These are phyloP conservation scores for Bombycilla garrulus DNA, from an alignment of 2,113 vertebrate genomes.

Conservation along the genomic window DNA sequence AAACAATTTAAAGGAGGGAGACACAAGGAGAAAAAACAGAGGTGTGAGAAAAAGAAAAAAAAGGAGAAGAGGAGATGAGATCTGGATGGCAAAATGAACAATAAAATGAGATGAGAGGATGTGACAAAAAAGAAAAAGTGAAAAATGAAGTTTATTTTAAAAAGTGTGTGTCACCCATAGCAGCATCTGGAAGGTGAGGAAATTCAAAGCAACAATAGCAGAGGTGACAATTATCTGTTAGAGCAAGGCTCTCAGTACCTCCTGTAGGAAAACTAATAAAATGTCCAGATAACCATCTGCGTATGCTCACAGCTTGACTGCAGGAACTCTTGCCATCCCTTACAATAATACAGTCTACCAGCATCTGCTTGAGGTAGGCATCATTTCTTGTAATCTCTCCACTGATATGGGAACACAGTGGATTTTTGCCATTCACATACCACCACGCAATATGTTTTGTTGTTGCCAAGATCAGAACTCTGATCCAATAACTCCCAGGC, in stretches of 20 bases:
- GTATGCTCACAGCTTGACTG: neutral
- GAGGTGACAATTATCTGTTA: neutral
- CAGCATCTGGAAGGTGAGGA: neutral
- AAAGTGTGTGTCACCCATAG: neutral
- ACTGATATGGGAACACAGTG: neutral
- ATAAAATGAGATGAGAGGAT: neutral
- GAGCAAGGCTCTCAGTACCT: neutral
- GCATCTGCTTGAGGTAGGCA: neutral
- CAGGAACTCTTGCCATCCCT: neutral
- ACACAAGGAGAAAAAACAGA: neutral
- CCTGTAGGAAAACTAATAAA: neutral
- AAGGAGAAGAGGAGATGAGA: neutral
- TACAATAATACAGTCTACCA: neutral
- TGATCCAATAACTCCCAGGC: neutral
- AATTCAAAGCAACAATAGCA: neutral
- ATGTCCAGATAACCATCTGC: neutral
- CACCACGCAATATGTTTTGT: neutral
- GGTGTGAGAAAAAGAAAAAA: neutral
- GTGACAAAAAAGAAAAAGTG: neutral
- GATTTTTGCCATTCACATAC: neutral
- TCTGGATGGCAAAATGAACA: neutral
- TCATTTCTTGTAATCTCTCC: neutral
- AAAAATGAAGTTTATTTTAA: neutral
- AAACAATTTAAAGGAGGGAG: neutral
- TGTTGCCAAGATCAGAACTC: constrained; percentile 3